phyloP scores from a whole-genome alignment of 2,797 vertebrate genomes.

The Characodon lateralis region DNA sequence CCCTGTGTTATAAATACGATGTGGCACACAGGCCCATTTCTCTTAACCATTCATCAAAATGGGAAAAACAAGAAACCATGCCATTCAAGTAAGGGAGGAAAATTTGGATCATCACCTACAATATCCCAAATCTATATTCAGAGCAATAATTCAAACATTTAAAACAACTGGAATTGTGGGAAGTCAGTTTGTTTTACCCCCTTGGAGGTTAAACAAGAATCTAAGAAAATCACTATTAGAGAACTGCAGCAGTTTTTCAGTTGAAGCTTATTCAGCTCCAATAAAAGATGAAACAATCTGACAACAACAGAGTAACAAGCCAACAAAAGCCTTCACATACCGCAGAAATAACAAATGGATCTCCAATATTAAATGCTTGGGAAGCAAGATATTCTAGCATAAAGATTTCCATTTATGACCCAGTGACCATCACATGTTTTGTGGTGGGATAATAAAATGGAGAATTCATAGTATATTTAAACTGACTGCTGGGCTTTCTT shows the following conservation, averaged over 20 bases:
- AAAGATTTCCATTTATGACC: not conserved
- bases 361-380: slow-evolving; percentile 3
- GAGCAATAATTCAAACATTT: too few species aligned
- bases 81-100: too few species aligned
- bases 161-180: too few species aligned
- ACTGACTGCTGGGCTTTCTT: not conserved
- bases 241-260: too few species aligned
- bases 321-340: slow-evolving; percentile 33
- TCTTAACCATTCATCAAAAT: too few species aligned
- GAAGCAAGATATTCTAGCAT: slow-evolving; percentile 4
- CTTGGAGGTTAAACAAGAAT: not conserved
- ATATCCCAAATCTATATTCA: not conserved
- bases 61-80: too few species aligned
- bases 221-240: not conserved
- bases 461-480: not conserved
- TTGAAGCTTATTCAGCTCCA: slow-evolving; percentile 1
- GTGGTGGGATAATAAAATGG: not conserved
- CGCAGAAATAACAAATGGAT: slow-evolving; percentile 35
- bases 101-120: not conserved
- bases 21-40: too few species aligned
- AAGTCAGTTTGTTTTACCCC: too few species aligned
- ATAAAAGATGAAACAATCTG: not conserved
- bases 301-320: slow-evolving; percentile 28
- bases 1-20: too few species aligned
- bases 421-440: not conserved